Conservation (phyloP, 2,888 invertebrate genomes). For the Agrotis segetum region DNA sequence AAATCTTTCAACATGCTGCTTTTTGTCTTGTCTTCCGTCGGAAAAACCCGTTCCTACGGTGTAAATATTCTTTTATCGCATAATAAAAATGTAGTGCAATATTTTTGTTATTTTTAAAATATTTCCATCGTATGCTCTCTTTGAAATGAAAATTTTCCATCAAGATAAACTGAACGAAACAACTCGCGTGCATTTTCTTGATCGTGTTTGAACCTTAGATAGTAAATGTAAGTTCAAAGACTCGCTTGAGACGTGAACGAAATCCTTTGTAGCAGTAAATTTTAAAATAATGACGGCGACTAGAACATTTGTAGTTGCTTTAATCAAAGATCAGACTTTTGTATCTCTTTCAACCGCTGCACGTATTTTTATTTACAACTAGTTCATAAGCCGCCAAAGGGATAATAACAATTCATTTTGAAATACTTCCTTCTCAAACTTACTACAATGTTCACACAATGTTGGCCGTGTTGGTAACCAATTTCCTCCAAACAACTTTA, state of each 20-base stretch:
- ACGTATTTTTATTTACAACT: constrained; percentile 63
- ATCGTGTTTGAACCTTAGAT: constrained; percentile 15
- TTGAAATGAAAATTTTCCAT: constrained; percentile 23
- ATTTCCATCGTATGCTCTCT: constrained; percentile 27
- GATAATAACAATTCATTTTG: constrained; percentile 28
- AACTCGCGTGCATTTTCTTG: constrained; percentile 30
- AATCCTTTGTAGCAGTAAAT: constrained; percentile 36
- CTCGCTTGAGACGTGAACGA: constrained; percentile 20
- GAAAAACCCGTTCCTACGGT: too few relatives aligned
- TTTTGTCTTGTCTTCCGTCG: too few relatives aligned
- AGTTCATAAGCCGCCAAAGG: constrained; percentile 43
- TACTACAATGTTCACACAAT: constrained; percentile 41
- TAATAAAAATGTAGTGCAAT: constrained; percentile 8
- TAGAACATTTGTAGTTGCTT: constrained; percentile 37
- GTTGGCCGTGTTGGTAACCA: constrained; percentile 20
- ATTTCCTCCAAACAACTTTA: constrained; percentile 25
- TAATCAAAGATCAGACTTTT: constrained; percentile 51
- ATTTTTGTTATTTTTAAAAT: constrained; percentile 23
- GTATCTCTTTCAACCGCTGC: constrained; percentile 44
- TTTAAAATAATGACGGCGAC: constrained; percentile 49
- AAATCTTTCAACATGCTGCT: too few relatives aligned
- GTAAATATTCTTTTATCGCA: constrained; percentile 24
- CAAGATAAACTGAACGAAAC: constrained; percentile 29
- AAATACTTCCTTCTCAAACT: constrained; percentile 24
- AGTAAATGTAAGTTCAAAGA: constrained; percentile 49